phyloP scores from a whole-genome alignment of 1,140 invertebrate genomes.

The Magallana ariakensis region DNA sequence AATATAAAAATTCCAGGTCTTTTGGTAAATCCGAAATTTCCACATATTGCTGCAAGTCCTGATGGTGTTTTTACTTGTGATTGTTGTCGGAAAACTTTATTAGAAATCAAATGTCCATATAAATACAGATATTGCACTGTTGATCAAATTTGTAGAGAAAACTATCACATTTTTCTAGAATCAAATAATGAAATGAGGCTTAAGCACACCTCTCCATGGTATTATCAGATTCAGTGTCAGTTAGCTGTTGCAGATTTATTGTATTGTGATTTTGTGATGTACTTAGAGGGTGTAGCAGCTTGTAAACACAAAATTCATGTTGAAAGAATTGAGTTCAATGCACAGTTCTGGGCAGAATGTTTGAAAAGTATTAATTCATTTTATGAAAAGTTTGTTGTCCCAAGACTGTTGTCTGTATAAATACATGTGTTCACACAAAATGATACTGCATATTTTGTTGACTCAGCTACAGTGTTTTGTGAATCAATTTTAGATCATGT shows the following conservation, averaged over 20 bases:
- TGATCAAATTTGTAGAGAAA: no score
- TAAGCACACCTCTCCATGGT: conserved; percentile 27
- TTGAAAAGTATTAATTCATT: background rate
- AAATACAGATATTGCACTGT: no score
- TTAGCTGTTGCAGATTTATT: conserved; percentile 4
- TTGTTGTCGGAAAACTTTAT: background rate
- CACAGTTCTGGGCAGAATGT: background rate
- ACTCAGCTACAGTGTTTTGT: no score
- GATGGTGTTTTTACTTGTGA: background rate
- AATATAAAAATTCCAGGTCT: no score
- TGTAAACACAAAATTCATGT: background rate
- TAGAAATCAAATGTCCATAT: background rate
- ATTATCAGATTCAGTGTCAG: conserved; percentile 38
- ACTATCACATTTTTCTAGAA: no score
- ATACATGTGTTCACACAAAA: no score
- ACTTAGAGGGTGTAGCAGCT: conserved; percentile 9
- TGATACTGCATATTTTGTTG: no score
- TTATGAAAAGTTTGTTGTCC: conserved; percentile 5
- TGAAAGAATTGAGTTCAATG: conserved; percentile 24
- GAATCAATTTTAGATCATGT: no score
- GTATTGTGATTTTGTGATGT: conserved; percentile 39
- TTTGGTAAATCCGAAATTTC: no score
- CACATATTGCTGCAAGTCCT: no score
- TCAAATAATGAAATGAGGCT: conserved; percentile 32
- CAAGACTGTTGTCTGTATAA: background rate